Conservation (phyloP, 1,140 invertebrate species). For the Hestina assimilis region DNA sequence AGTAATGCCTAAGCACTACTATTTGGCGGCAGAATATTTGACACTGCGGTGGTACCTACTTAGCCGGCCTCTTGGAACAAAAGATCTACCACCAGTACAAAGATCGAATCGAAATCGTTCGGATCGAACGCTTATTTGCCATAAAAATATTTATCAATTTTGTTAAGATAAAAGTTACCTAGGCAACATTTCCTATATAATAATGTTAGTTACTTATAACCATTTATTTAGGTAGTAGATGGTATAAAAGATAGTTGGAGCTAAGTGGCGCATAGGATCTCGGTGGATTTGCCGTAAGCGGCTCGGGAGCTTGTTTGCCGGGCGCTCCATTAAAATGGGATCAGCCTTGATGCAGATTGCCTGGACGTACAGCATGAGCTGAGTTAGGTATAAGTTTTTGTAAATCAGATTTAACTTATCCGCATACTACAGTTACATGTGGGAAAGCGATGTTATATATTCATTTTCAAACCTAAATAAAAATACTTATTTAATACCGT, state of each 20-base stretch:
- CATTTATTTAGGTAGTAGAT: slow-evolving; percentile 28
- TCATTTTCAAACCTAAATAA: background rate
- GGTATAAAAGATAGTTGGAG: slow-evolving; percentile 44
- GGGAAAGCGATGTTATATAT: background rate
- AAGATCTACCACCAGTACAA: no score
- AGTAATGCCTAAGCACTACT: no score
- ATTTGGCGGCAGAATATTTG: no score
- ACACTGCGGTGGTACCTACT: no score
- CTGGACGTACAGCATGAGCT: slow-evolving; percentile 41
- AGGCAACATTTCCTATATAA: background rate
- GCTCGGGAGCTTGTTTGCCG: slow-evolving; percentile 73
- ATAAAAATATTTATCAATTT: background rate
- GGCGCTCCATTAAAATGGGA: slow-evolving; percentile 77
- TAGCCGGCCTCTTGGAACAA: no score
- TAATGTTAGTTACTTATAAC: slow-evolving; percentile 10
- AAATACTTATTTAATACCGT: background rate
- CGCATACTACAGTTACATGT: background rate
- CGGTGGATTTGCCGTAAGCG: slow-evolving; percentile 72
- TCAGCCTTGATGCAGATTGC: slow-evolving; percentile 73
- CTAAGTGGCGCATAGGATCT: slow-evolving; percentile 71
- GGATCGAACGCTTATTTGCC: background rate
- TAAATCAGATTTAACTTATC: slow-evolving; percentile 2
- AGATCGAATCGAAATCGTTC: no score
- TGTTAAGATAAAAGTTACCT: no score
- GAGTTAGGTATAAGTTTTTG: slow-evolving; percentile 13